Evolutionary conservation across 1,140 invertebrate species (phyloP).

Genomic region (Batillaria attramentaria): DNA sequence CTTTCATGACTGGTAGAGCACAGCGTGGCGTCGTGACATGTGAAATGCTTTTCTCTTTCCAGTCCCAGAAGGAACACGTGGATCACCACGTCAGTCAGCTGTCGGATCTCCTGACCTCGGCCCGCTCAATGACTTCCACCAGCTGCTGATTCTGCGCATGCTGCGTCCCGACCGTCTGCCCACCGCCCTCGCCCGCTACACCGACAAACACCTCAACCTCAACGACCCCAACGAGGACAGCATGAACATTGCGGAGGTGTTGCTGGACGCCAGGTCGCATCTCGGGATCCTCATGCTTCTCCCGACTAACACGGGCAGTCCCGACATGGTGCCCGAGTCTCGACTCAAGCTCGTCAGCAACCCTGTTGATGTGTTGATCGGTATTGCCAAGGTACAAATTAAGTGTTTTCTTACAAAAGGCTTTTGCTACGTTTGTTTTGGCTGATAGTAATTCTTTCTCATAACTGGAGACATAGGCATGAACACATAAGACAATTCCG

Average conservation of each 20-base stretch:
- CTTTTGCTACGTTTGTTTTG: too few species aligned
- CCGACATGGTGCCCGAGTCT: slow-evolving; percentile 39
- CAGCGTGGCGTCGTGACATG: too few species aligned
- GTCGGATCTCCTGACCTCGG: slow-evolving; percentile 51
- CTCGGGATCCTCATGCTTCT: slow-evolving; percentile 62
- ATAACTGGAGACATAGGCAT: too few species aligned
- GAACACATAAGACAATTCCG: too few species aligned
- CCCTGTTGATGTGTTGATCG: slow-evolving; percentile 57
- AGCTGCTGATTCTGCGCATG: slow-evolving; percentile 68
- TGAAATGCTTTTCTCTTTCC: too few species aligned
- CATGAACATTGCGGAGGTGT: slow-evolving; percentile 51
- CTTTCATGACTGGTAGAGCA: too few species aligned
- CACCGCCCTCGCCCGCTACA: slow-evolving; percentile 60
- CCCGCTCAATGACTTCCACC: slow-evolving; percentile 66
- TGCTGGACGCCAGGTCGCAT: slow-evolving; percentile 55
- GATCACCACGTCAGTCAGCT: background rate
- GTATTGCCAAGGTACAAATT: slow-evolving; percentile 66
- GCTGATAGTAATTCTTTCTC: too few species aligned
- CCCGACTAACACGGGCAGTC: slow-evolving; percentile 50
- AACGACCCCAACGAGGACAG: slow-evolving; percentile 57
- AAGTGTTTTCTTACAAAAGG: too few species aligned
- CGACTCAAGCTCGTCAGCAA: slow-evolving; percentile 57
- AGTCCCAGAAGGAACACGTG: slow-evolving; percentile 7
- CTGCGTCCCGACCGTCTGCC: slow-evolving; percentile 67
- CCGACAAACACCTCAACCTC: slow-evolving; percentile 60